Evolutionary conservation across 2,797 vertebrate species (phyloP).

Genomic region (Xenops minutus): DNA sequence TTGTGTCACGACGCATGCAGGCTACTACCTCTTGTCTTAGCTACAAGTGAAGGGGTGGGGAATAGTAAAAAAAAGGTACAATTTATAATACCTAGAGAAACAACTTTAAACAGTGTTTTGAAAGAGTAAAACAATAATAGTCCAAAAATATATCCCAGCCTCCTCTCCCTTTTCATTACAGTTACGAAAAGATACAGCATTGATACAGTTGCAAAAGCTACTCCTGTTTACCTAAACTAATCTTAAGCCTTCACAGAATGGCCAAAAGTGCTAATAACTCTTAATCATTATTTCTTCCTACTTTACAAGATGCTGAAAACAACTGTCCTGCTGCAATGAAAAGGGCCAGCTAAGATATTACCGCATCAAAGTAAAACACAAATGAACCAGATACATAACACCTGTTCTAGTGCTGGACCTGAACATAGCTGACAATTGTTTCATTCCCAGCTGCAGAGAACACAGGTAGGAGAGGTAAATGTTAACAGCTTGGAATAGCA

Average conservation of each 20-base stretch:
- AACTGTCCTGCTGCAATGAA: neutral
- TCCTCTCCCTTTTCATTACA: neutral
- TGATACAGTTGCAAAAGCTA: neutral
- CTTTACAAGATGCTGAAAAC: neutral
- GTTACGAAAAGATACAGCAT: neutral
- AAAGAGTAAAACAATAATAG: neutral
- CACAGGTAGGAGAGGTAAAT: neutral
- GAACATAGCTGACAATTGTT: neutral
- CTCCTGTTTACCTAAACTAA: neutral
- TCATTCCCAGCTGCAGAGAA: neutral
- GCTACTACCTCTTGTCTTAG: slow-evolving; percentile 96
- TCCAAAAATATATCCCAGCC: neutral
- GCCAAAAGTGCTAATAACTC: neutral
- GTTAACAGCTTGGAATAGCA: neutral
- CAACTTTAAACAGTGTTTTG: neutral
- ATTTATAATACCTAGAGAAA: neutral
- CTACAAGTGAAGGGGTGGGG: slow-evolving; percentile 56
- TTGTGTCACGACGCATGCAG: slow-evolving; percentile 95
- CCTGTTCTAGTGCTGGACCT: neutral
- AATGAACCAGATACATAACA: neutral
- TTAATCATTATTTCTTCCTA: neutral
- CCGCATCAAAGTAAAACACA: neutral
- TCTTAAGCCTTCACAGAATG: neutral
- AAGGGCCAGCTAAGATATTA: neutral
- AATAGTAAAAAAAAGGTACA: neutral